Evolutionary conservation across 2,888 invertebrate genomes (phyloP), one percentile per base, ranked within the genome.

Genomic region (Andrena camellia): DNA sequence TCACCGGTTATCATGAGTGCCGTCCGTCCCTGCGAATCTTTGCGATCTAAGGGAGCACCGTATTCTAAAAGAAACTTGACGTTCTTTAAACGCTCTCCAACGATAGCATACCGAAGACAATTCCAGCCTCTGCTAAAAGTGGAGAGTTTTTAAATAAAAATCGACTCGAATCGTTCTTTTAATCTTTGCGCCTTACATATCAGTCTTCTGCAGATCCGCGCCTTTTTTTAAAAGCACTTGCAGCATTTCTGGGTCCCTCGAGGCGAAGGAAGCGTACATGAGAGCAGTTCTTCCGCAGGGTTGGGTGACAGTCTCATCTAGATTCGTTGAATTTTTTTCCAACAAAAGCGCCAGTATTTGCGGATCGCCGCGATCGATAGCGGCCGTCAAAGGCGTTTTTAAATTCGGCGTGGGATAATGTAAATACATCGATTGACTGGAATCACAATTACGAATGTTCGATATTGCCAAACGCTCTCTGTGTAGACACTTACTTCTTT

Each of bases 1-100:
- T 73, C 74, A 90, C 91, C 89, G 42, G 90, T 81, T 48, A 82
- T 84, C 89, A 91, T 91, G 2, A 91, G 80, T 0, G 89, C 86
- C 3, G 90, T 91, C 33, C 89, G 80, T 6, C 86, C 90, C 2
- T 79, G 68, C 6, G 26, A 35, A 71, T 91, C 90, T 31, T 54
- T 54, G 5, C 79, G 79, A 73, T 89, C 71, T 6, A 88, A 59
- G 1, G 63, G 26, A 3, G 78, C 54, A 17, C 85, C 83, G 2
- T 31, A 23, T 17, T 90, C 80, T 35, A 90, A 66, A 7, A 91
- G 80, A 23, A 74, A 71, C 1, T 10, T 17, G 3, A 91, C 81
- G 48, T 90, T 91, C 59, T 69, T 71, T 20, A 75, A 67, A 50
- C 84, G 80, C 35, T 84, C 83, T 6, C 89, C 90, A 6, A 85